phyloP scores from a whole-genome alignment of 2,888 invertebrate species.

The Philopedon plagiatum region DNA sequence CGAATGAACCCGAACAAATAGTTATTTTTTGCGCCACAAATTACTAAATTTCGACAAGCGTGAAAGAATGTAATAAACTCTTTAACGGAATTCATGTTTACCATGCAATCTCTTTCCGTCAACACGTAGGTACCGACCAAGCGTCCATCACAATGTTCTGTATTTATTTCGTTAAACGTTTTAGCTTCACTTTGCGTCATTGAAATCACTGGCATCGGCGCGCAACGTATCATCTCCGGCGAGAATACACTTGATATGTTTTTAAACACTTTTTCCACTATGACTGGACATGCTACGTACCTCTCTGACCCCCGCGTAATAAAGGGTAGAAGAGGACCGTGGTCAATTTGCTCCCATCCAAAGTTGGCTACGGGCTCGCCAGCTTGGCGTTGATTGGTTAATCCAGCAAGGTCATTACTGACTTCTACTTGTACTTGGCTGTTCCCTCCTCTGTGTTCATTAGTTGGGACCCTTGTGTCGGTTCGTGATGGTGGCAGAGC shows the following conservation, averaged over 20 bases:
- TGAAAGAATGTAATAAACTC: slow-evolving; percentile 17
- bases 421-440: too few relatives aligned
- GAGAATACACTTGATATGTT: slow-evolving; percentile 6
- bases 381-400: neutral
- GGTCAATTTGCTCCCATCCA: slow-evolving; percentile 26
- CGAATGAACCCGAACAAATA: slow-evolving; percentile 44
- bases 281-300: slow-evolving; percentile 13
- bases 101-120: slow-evolving; percentile 10
- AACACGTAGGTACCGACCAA: slow-evolving; percentile 30
- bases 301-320: slow-evolving; percentile 6
- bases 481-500: neutral
- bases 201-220: neutral
- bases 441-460: neutral
- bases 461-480: neutral
- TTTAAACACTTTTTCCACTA: slow-evolving; percentile 1
- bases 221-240: slow-evolving; percentile 16
- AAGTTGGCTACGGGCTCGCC: neutral
- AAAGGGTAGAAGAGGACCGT: slow-evolving; percentile 19
- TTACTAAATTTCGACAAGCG: slow-evolving; percentile 1
- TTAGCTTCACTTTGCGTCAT: slow-evolving; percentile 37
- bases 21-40: neutral
- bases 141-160: slow-evolving; percentile 27
- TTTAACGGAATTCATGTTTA: slow-evolving; percentile 26
- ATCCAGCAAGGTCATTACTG: neutral
- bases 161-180: slow-evolving; percentile 47